Evolutionary conservation across 2,113 vertebrate genomes (phyloP), one percentile per base, ranked within the genome.

Genomic region (Megaleporinus macrocephalus): DNA sequence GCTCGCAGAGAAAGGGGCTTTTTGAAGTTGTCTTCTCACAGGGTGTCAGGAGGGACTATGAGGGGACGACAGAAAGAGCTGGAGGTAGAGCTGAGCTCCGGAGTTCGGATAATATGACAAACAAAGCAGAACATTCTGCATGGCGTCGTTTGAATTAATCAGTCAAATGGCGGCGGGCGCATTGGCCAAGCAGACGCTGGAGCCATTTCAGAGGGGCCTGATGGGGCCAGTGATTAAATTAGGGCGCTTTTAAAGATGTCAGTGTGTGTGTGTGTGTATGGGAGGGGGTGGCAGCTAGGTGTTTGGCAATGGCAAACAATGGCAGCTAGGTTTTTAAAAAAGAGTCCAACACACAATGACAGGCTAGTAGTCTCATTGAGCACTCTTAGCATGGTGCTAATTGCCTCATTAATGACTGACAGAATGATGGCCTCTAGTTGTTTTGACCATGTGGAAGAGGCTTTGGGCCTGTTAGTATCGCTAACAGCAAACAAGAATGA

Each of bases 111-210:
- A 87, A 89, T 83, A 90, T 93, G 94, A 95, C 90, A 91, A 95
- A 93, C 94, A 92, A 88, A 86, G 92, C 94, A 95, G 95, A 96
- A 95, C 94, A 96, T 94, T 87, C 74, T 68, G 77, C 92, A 90
- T 95, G 94, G 94, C 93, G 69, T 89, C 85, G 72, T 89, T 91
- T 69, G 93, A 94, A 94, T 95, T 94, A 94, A 94, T 95, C 92
- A 92, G 91, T 87, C 92, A 88, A 92, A 93, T n/a, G 87, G 86
- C 89, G 15, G 89, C 90, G 89, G 85, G 91, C 90, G 87, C 88
- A 92, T 91, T 72, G 84, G 91, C 92, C 91, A 91, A 92, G 94
- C 91, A 87, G 92, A 93, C 87, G 85, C 89, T 90, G 90, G 85
- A 91, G 91, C 77, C 83, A 91, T 79, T 80, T 91, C 91, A 89